Evolutionary conservation across 2,797 vertebrate species (phyloP), one percentile per base, ranked within the genome.

Genomic region (Microtus californicus): DNA sequence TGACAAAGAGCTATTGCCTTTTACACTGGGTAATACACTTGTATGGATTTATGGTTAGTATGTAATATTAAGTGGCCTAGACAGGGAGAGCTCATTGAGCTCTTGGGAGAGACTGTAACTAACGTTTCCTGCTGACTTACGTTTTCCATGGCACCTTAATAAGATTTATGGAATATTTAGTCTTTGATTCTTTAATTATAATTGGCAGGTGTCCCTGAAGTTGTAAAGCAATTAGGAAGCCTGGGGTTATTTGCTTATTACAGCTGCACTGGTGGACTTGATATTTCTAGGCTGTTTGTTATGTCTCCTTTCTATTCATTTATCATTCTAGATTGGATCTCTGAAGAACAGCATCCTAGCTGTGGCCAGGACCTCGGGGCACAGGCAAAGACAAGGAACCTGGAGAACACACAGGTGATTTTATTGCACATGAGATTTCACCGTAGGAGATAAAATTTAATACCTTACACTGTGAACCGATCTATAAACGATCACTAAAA

Each of bases 151-250:
- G 77, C 91, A 88, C 83, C 80, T 95, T 97, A 93, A 96, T 97
- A 97, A 97, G 96, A 97, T 97, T 95, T 97, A 96, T 96, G 74
- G 67, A 96, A 97, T 97, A 97, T 97, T 97, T 96, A 96, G 90
- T 81, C 89, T 97, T 96, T 96, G 94, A 95, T 97, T 97, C 48
- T 95, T 97, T 97, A 97, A 97, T 97, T 96, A 97, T 97, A 96
- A 97, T 97, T 97, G 95, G 80, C 97, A 97, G 95, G 91, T 98
- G 91, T 95, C 97, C 95, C 90, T 95, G 95, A 96, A 96, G 89
- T 92, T 97, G 80, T 93, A 97, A 97, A 98, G 92, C 69, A 95
- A 97, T 97, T 97, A 97, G 77, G 63, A 93, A 88, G 61, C 73
- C 71, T 86, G 45, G 73, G 93, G 92, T 95, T 96, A 89, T 94